Evolutionary conservation across 1,140 invertebrate genomes (phyloP), one percentile per base, ranked within the genome.

Genomic region (Danaus melanippus): DNA sequence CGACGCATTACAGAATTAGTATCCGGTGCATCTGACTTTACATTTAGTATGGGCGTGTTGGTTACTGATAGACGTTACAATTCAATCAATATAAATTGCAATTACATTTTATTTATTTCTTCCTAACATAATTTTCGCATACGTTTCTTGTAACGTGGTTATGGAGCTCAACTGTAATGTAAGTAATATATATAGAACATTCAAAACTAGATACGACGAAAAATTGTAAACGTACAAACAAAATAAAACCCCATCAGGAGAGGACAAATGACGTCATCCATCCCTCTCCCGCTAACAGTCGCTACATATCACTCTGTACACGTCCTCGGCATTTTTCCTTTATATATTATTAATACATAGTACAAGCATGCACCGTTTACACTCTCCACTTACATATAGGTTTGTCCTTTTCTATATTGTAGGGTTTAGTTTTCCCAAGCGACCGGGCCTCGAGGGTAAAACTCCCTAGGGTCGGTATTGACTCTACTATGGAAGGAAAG

Each of bases 281-380:
- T 86, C 84, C 76, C 81, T 72, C 76, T 86, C 84, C 71, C 50
- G 74, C 83, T 86, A 86, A 84, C 83, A 80, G 78, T 86, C 73
- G 73, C 78, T 72, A 86, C 83, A 84, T 83, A 86, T 86, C 83
- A 86, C 81, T 74, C 77, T 53, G 66, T 71, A 69, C 77, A 80
- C 81, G 79, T 86, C 75, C 79, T 77, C 84, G 73, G 70, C 77
- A 84, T 86, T 86, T 86, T 84, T 84, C 81, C 81, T 84, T 76
- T 86, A 84, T 84, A 86, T 84, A 86, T 86, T 86, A 86, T 84
- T 84, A 84, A 84, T 84, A 84, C 72, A 84, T 84, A 81, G 74
- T 84, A 83, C 69, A 77, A 63, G 69, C 52, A 68, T 70, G 75
- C 76, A 69, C 79, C 69, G 66, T 63, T 83, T 64, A 48, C 59